Conservation (phyloP, 1,140 invertebrate species). For the Drosophila asahinai region DNA sequence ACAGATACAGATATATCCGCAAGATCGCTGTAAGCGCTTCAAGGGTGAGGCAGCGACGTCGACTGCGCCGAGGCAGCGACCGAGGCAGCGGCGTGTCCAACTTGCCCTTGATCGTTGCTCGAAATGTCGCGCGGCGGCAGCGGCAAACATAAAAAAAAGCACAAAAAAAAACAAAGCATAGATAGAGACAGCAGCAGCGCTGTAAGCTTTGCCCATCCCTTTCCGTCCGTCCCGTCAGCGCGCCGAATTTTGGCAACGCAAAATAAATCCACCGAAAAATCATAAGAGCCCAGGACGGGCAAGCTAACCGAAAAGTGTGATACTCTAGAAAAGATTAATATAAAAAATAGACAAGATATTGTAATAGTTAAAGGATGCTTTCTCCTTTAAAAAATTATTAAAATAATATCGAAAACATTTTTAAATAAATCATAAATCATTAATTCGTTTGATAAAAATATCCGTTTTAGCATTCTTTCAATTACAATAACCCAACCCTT, state of each 20-base stretch:
- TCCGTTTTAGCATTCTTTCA: neutral
- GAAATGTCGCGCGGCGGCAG: conserved; percentile 62
- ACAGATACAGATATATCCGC: conserved; percentile 49
- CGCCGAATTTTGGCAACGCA: conserved; percentile 72
- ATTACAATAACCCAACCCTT: neutral
- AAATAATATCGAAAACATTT: too few species aligned
- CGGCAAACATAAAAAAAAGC: conserved; percentile 26
- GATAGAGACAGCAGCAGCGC: conserved; percentile 42
- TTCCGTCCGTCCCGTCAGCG: conserved; percentile 30
- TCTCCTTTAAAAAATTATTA: too few species aligned
- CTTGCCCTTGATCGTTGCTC: conserved; percentile 80
- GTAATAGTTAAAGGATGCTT: too few species aligned
- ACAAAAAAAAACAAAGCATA: conserved; percentile 11
- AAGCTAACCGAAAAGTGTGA: conserved; percentile 17
- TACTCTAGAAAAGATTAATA: conserved; percentile 7
- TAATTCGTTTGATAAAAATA: neutral
- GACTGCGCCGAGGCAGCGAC: conserved; percentile 2
- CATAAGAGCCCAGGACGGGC: conserved; percentile 6
- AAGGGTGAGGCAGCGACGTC: conserved; percentile 70
- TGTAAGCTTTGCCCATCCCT: conserved; percentile 74
- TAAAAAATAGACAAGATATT: neutral
- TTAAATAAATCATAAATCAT: neutral
- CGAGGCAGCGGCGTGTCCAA: conserved; percentile 62
- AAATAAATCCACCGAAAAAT: conserved; percentile 42
- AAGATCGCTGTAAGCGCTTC: conserved; percentile 73